A percentile compares a stretch with the other conserved stretches of the same genome.
Evolutionary conservation across 2,113 vertebrate genomes (phyloP).

Genomic region (Craseonycteris thonglongyai): DNA sequence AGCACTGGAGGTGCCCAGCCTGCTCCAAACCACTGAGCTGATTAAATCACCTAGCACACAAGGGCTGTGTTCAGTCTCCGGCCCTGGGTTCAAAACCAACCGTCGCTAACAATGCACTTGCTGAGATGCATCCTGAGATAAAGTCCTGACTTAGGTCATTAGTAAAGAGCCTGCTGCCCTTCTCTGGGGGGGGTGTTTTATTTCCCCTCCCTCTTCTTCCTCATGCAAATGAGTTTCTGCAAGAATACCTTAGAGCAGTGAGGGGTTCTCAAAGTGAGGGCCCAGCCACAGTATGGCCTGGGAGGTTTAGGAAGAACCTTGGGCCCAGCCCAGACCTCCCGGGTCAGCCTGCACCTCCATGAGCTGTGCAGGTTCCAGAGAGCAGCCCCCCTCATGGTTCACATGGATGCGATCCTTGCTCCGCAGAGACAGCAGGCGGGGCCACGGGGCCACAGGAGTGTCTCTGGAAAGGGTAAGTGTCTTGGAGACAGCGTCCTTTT

Average conservation of each 20-base stretch:
- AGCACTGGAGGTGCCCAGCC: not conserved
- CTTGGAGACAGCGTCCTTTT: not conserved
- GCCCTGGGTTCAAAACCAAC: not conserved
- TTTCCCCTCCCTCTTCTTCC: not conserved
- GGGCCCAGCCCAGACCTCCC: not conserved
- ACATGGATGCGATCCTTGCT: no score
- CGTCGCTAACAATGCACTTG: no score
- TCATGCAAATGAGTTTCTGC: not conserved
- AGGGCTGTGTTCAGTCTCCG: not conserved
- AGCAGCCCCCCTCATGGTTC: not conserved
- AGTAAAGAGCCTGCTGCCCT: not conserved
- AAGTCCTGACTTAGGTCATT: not conserved
- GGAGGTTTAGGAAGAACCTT: not conserved
- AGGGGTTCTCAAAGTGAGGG: not conserved
- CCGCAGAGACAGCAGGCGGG: accelerated
- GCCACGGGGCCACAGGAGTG: not conserved
- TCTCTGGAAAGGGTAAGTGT: not conserved
- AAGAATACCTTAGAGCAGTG: not conserved
- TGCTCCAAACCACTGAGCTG: not conserved
- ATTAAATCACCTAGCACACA: not conserved
- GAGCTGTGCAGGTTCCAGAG: no score
- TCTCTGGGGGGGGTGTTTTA: not conserved
- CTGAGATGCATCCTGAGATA: not conserved
- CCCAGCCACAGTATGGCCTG: accelerated
- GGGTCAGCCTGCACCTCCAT: accelerated